A percentile compares a stretch with the other conserved stretches of the same genome.
phyloP scores from a whole-genome alignment of 53 echinoderm and acorn worm species.

The Hippasteria phrygiana region DNA sequence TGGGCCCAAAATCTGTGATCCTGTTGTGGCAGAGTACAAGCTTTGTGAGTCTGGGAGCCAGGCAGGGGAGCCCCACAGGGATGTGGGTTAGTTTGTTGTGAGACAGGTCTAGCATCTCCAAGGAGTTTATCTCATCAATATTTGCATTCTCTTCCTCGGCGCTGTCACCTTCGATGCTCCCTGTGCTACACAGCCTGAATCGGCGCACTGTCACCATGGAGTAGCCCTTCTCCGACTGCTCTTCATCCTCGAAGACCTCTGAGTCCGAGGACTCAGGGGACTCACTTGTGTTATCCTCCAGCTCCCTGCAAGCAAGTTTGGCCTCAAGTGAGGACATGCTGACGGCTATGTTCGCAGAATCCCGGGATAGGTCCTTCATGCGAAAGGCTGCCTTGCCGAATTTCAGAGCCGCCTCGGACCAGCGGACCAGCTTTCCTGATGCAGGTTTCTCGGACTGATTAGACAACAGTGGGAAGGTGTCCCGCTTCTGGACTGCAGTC shows the following conservation, averaged over 20 bases:
- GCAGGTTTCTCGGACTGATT: constrained; percentile 31
- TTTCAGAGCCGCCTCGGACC: constrained; percentile 43
- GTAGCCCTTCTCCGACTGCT: constrained; percentile 45
- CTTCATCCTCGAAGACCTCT: constrained; percentile 47
- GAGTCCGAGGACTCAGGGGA: constrained; percentile 48
- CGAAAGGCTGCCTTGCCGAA: constrained; percentile 51
- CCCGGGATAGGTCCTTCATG: constrained; percentile 33
- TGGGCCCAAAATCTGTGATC: constrained; percentile 85
- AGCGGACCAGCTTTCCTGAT: constrained; percentile 41
- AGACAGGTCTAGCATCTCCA: constrained; percentile 88
- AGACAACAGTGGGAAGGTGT: constrained; percentile 44
- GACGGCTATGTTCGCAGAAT: constrained; percentile 14
- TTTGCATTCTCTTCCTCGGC: constrained; percentile 77
- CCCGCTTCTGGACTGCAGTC: constrained; percentile 15
- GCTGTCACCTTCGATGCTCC: constrained; percentile 68
- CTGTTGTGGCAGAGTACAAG: constrained; percentile 85
- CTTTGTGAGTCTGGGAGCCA: constrained; percentile 89
- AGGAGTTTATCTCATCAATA: constrained; percentile 75
- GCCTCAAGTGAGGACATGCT: constrained; percentile 37
- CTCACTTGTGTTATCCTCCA: constrained; percentile 24
- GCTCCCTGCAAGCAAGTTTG: not conserved
- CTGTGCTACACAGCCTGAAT: constrained; percentile 85
- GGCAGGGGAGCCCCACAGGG: constrained; percentile 86
- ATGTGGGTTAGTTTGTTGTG: constrained; percentile 78
- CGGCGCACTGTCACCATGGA: constrained; percentile 75